Percentiles rank a stretch among this genome's conserved stretches.
phyloP scores from a whole-genome alignment of 2,113 vertebrate species.

The Aegithalos caudatus region DNA sequence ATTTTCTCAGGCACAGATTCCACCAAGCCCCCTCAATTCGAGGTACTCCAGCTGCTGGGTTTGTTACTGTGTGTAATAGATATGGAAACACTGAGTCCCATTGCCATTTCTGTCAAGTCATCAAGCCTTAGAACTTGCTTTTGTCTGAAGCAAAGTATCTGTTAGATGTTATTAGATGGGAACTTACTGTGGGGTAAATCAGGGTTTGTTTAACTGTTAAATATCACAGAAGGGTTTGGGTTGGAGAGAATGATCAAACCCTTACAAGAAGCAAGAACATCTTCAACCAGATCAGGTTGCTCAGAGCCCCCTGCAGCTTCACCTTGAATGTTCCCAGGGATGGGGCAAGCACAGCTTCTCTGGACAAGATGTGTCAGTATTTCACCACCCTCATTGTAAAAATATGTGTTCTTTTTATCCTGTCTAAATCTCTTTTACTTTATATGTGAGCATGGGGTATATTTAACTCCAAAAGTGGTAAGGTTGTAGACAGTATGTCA shows the following conservation, averaged over 20 bases:
- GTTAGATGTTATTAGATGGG: background rate
- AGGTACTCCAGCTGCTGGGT: background rate
- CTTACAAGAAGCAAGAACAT: background rate
- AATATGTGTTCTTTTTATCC: background rate
- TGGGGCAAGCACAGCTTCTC: background rate
- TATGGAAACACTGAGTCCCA: background rate
- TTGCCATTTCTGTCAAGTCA: background rate
- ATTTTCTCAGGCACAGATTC: background rate
- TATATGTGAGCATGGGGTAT: background rate
- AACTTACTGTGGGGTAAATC: background rate
- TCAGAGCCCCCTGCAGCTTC: background rate
- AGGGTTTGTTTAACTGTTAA: background rate
- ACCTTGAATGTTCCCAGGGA: background rate
- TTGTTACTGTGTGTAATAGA: background rate
- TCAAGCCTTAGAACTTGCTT: background rate
- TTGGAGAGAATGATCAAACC: background rate
- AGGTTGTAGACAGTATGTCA: background rate
- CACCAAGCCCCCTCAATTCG: background rate
- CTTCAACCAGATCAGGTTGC: background rate
- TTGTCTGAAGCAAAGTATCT: background rate
- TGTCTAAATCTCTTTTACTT: background rate
- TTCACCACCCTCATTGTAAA: background rate
- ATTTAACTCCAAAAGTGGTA: background rate
- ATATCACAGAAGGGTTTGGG: background rate
- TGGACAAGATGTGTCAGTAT: background rate